Conservation (phyloP, 2,888 invertebrate genomes). For the Drosophila infuscata region DNA sequence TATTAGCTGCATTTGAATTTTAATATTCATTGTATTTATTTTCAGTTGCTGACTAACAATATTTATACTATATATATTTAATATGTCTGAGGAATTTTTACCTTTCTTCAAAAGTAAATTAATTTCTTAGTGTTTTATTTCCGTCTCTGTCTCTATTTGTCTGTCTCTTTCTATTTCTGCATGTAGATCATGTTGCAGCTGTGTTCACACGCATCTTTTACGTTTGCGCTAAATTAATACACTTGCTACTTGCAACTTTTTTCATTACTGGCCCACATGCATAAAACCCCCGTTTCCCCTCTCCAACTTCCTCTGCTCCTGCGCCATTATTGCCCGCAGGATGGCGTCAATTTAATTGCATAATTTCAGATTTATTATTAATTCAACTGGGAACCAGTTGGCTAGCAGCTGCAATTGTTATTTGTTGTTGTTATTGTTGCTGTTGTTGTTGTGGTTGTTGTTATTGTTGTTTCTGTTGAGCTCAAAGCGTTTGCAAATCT, state of each 20-base stretch:
- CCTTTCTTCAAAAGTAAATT: not conserved
- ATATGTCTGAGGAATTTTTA: not conserved
- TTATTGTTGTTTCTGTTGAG: slow-evolving; percentile 22
- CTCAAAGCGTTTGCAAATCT: slow-evolving; percentile 53
- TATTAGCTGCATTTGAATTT: not conserved
- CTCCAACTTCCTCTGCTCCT: not conserved
- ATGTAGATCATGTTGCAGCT: slow-evolving; percentile 28
- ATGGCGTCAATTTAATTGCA: slow-evolving; percentile 65
- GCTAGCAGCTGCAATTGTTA: slow-evolving; percentile 21
- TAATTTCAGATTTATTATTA: slow-evolving; percentile 71
- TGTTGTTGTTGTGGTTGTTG: slow-evolving; percentile 14
- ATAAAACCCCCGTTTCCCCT: not conserved
- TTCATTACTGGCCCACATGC: slow-evolving; percentile 3
- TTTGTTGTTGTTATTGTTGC: slow-evolving; percentile 14
- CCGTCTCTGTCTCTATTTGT: not conserved
- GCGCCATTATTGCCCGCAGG: slow-evolving; percentile 36
- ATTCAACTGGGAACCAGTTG: slow-evolving; percentile 50
- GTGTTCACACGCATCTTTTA: slow-evolving; percentile 38
- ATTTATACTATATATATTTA: not conserved
- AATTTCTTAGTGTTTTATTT: not conserved
- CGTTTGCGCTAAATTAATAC: slow-evolving; percentile 51
- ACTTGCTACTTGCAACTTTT: slow-evolving; percentile 37
- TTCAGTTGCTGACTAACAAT: not conserved
- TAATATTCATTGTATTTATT: not conserved
- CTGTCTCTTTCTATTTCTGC: not conserved